phyloP scores from a whole-genome alignment of 2,113 vertebrate species.

The Morone saxatilis region DNA sequence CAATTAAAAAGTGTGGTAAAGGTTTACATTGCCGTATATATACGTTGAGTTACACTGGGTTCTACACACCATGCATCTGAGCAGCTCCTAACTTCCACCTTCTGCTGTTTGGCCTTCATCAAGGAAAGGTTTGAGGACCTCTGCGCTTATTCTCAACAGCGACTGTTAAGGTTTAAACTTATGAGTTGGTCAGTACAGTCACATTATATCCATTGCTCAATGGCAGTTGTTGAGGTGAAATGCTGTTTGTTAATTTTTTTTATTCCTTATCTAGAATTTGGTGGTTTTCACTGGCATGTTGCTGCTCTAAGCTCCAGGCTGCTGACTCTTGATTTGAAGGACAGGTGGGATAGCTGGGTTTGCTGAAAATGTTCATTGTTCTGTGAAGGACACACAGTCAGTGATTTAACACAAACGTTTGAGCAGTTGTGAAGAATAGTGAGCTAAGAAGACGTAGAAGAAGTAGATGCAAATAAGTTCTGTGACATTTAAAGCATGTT shows the following conservation, averaged over 20 bases:
- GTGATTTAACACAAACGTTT: not conserved
- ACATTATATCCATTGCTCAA: not conserved
- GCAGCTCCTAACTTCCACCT: not conserved
- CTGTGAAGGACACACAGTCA: not conserved
- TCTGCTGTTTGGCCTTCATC: not conserved
- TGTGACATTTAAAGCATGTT: not conserved
- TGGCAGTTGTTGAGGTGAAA: not conserved
- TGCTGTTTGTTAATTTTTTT: not conserved
- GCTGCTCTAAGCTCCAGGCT: not conserved
- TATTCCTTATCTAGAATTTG: not conserved
- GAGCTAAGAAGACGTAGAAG: not conserved
- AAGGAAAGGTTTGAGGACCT: not conserved
- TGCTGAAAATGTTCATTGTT: not conserved
- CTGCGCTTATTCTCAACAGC: not conserved
- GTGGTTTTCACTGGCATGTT: not conserved
- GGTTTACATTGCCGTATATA: constrained; percentile 11
- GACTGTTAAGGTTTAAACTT: not conserved
- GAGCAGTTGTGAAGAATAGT: not conserved
- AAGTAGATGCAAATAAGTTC: not conserved
- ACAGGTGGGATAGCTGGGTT: not conserved
- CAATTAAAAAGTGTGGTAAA: constrained; percentile 14
- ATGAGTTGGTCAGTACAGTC: not conserved
- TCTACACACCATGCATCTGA: constrained; percentile 1
- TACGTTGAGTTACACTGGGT: not conserved
- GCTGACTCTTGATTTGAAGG: not conserved